Conservation (phyloP, 1,140 invertebrate species). For the Ctenoplectra terminalis region DNA sequence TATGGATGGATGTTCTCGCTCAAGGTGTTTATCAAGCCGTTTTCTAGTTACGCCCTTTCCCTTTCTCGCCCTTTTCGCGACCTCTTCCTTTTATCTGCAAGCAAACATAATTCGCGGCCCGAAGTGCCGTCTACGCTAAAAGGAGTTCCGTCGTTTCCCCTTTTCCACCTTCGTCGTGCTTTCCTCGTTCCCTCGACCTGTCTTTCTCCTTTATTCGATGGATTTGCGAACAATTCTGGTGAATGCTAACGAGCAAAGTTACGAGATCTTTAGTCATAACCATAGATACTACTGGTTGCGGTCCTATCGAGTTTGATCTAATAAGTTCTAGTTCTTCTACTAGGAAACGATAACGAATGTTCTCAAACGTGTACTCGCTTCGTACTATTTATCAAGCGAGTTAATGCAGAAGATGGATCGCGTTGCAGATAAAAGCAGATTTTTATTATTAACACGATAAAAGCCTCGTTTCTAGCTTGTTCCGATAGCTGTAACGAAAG, state of each 20-base stretch:
- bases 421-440: background rate
- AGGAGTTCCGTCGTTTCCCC: conserved; percentile 18
- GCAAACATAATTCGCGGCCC: conserved; percentile 59
- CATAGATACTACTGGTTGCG: background rate
- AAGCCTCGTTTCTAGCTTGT: background rate
- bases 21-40: conserved; percentile 77
- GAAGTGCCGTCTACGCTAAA: conserved; percentile 7
- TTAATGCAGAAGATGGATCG: background rate
- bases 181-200: background rate
- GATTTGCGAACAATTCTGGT: background rate
- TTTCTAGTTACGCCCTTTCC: conserved; percentile 73
- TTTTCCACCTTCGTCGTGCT: background rate
- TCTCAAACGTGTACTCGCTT: too few species aligned
- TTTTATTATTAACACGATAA: too few species aligned
- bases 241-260: background rate
- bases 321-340: background rate
- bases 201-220: background rate
- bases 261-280: too few species aligned
- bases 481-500: conserved; percentile 17
- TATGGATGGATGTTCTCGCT: conserved; percentile 76
- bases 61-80: conserved; percentile 41
- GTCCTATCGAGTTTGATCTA: background rate
- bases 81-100: background rate
- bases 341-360: background rate
- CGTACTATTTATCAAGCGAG: too few species aligned